Base-by-base conservation (phyloP, 23 tunicate species). In the Corella eumyota region DNA sequence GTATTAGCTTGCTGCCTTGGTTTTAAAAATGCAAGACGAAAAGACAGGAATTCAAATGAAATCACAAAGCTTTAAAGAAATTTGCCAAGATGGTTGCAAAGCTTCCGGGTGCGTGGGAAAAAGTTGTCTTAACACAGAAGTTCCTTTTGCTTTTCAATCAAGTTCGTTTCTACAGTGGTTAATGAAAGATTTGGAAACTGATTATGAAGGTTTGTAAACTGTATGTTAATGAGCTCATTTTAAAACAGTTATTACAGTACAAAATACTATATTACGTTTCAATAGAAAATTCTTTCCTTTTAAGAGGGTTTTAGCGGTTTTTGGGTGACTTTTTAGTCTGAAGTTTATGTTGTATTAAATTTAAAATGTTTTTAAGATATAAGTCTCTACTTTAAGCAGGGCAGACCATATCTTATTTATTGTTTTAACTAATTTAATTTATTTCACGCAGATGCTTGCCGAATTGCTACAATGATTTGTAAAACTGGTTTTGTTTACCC, bases 381-480 rank as follows among this genome's bases (percentile, higher is more conserved):
- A n/a, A n/a, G n/a, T n/a, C n/a, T n/a, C n/a, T n/a, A n/a, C n/a
- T n/a, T n/a, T n/a, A n/a, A n/a, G n/a, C n/a, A n/a, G n/a, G n/a
- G n/a, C n/a, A n/a, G n/a, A n/a, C n/a, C n/a, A n/a, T n/a, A n/a
- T n/a, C n/a, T n/a, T n/a, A n/a, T n/a, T n/a, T n/a, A n/a, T n/a
- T n/a, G n/a, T n/a, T n/a, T n/a, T n/a, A n/a, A n/a, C n/a, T n/a
- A n/a, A n/a, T n/a, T n/a, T n/a, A n/a, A 44, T 17, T 44, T 11
- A 44, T 19, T 36, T 65, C 6, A 22, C 30, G 29, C 59, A 80
- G 90, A 80, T 45, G 71, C 78, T 9, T 33, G 78, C 52, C 90
- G 71, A 38, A 53, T 80, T 2, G 90, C 66, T n/a, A 64, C 74
- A 32, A 59, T 70, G 66, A 6, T 71, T 33, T 80, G 90, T 38